Evolutionary conservation across 2,113 vertebrate genomes (phyloP).

Genomic region (Psephotus haematonotus): DNA sequence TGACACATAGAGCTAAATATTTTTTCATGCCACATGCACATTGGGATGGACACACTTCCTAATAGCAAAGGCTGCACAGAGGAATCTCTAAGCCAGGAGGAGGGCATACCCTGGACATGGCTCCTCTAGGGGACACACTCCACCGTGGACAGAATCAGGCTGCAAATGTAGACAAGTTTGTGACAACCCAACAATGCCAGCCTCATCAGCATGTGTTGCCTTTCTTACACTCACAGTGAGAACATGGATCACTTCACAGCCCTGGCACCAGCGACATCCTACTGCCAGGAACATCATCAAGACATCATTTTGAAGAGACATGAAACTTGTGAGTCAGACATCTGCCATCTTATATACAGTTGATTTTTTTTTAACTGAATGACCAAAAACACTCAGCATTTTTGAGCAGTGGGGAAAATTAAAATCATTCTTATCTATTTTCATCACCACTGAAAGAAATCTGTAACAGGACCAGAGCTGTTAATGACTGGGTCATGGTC

Average conservation of each 20-base stretch:
- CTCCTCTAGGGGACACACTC: too few species aligned
- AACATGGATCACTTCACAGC: neutral
- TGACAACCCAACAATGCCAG: neutral
- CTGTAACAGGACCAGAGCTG: neutral
- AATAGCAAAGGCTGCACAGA: neutral
- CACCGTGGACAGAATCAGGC: rapidly evolving
- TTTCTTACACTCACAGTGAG: neutral
- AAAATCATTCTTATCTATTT: neutral
- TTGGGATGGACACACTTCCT: neutral
- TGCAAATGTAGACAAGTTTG: neutral
- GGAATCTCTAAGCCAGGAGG: neutral
- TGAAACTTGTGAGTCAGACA: neutral
- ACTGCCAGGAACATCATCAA: neutral
- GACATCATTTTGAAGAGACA: neutral
- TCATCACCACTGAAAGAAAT: neutral
- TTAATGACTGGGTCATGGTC: neutral
- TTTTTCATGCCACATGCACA: neutral
- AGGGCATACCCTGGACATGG: neutral
- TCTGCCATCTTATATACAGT: neutral
- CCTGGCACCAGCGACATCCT: neutral
- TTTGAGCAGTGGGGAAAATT: neutral
- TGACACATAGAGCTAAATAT: neutral
- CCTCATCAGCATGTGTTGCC: neutral
- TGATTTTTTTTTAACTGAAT: neutral
- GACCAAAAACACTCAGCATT: neutral